Base-by-base conservation (phyloP, 2,888 invertebrate genomes). In the Cantharis rustica region DNA sequence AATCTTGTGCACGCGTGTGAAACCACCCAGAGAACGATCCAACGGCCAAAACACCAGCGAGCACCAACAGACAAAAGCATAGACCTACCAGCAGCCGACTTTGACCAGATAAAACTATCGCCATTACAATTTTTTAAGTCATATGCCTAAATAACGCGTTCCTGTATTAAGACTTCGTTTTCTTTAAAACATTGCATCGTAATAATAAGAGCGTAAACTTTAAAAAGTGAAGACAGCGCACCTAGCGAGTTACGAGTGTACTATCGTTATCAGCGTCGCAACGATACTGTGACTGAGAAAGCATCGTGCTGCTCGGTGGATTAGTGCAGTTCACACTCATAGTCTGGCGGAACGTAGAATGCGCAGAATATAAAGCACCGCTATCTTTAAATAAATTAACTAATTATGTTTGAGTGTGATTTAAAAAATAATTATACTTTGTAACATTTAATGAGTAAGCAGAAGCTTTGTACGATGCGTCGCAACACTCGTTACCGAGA, bases 81-180 rank as follows among this genome's bases (percentile, higher is more conserved):
- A 92, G 88, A 81, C 91, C 90, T 83, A 90, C 90, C 82, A 92
- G 89, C 83, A 92, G 86, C 80, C 90, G 87, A 89, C 90, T 89
- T 91, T 91, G 91, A 86, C 90, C 90, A 79, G 92, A 92, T 83
- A 92, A 89, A 85, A 93, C 92, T 91, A 92, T 92, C 81, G 92
- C 92, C 92, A 92, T 92, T 16, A 70, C 27, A 63, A 70, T 63
- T 71, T 71, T 62, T 74, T 61, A 71, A 71, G 26, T 61, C 70
- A 47, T 47, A 47, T 47, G 47, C n/a, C 47, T 47, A 47, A 47
- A 47, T 47, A 47, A n/a, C 47, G 47, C 47, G 47, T n/a, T 47
- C n/a, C n/a, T 47, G n/a, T 47, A 5, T 47, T 47, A 47, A 7
- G 47, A 2, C 7, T 66, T 66, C 9, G 23, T 66, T 66, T 66